phyloP scores from a whole-genome alignment of 1,140 invertebrate genomes.

The Apis laboriosa region DNA sequence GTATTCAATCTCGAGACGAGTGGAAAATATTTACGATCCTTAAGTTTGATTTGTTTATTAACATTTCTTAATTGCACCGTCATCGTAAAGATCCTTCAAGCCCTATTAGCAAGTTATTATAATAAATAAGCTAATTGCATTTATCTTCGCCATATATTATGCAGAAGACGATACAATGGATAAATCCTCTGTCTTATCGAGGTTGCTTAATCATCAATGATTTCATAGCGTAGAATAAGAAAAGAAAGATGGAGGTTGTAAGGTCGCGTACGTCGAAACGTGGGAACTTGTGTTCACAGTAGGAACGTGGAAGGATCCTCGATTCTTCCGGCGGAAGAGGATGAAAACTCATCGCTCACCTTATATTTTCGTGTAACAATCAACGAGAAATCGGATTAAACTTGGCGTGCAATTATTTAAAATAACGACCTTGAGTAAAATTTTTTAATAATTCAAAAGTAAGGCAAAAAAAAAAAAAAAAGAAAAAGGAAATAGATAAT shows the following conservation, averaged over 20 bases:
- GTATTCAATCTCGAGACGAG: too few species aligned
- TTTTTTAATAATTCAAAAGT: too few species aligned
- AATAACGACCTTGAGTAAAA: too few species aligned
- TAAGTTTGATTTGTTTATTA: neutral
- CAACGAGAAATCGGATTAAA: neutral
- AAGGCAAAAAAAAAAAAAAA: too few species aligned
- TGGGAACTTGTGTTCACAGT: slow-evolving; percentile 37
- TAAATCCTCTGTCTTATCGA: slow-evolving; percentile 9
- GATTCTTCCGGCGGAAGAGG: slow-evolving; percentile 19
- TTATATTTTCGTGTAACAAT: neutral
- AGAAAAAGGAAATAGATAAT: too few species aligned
- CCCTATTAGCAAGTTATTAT: too few species aligned
- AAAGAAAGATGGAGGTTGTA: slow-evolving; percentile 39
- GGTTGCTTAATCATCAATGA: slow-evolving; percentile 52
- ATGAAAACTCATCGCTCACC: neutral
- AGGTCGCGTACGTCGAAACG: slow-evolving; percentile 39
- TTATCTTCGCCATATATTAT: neutral
- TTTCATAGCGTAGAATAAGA: slow-evolving; percentile 26
- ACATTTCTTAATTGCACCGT: neutral
- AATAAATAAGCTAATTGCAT: neutral
- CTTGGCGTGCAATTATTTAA: neutral
- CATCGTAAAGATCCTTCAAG: neutral
- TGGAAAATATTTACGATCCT: neutral
- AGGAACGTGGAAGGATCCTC: neutral
- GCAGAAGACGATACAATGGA: neutral